Base-by-base conservation (phyloP, 2,113 vertebrate genomes). In the Triplophysa rosa region DNA sequence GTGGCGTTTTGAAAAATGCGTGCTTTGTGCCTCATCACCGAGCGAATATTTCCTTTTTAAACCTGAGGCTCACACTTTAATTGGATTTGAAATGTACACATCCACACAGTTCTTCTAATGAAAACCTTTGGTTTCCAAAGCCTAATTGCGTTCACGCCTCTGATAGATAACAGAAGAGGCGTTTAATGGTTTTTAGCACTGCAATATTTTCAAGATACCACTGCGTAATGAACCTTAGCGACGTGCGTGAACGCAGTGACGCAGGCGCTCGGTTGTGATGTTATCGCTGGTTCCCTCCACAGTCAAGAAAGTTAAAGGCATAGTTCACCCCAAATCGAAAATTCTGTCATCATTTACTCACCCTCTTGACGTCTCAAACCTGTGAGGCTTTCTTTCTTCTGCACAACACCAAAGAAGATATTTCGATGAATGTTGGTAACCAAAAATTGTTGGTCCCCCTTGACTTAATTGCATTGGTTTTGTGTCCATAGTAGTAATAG, bases 21-120 rank as follows among this genome's bases (percentile, higher is more conserved):
- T 49, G 58, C 59, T 63, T 74, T 74, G 8, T 61, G 8, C 24
- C 45, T 47, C 16, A 8, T 62, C 8, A 8, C 16, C 16, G 10
- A 2, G n/a, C 8, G 3, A 47, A 72, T 1, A 71, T 58, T 58
- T 58, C 1, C 19, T 58, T 58, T 71, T 40, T 16, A 19, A 17
- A 71, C 17, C 69, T 12, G 11, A 14, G 40, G 17, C 29, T 56
- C 19, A 58, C 26, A 49, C 26, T 40, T 59, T 74, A 74, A 74
- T 74, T 74, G 37, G 16, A 62, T 74, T 62, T 63, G 40, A 47
- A 62, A 62, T 47, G 8, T 24, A 74, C 58, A 62, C 14, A 14
- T 61, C 33, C 42, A 73, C 59, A 61, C 70, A 37, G 37, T 71
- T 19, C 1, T 45, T 61, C 61, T 24, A 62, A 62, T 8, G 16